Evolutionary conservation across 2,113 vertebrate species (phyloP), one percentile per base, ranked within the genome.

Genomic region (Paramormyrops kingsleyae): DNA sequence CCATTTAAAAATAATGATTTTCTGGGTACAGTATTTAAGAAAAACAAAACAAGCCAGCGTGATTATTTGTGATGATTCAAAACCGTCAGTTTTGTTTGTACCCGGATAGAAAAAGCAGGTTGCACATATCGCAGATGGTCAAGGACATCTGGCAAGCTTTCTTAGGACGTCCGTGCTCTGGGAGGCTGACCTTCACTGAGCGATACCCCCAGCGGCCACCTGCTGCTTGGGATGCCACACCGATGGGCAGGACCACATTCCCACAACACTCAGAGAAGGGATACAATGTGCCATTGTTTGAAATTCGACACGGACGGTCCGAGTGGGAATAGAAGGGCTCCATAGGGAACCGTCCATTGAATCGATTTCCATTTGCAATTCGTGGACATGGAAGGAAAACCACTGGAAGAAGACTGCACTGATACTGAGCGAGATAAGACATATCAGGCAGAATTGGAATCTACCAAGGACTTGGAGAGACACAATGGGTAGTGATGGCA

Each of bases 291-390:
- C 42, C 21, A 7, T 49, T 62, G 27, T 15, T 17, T 4, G 12
- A 46, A 35, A 17, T 85, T 50, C 13, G 15, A 46, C 50, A 39
- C 0, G n/a, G 85, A 35, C 31, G 77, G 52, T 31, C 52, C 24
- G 13, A 42, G 8, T 19, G 80, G 24, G 50, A 42, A 24, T 19
- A 24, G 6, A 27, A 83, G 19, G 39, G 74, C 35, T 4, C 31
- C 17, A 39, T 27, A 62, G 52, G 19, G 52, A 19, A 46, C 39
- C n/a, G 6, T 59, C 35, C 50, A 21, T 44, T n/a, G 42, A 59
- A 62, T 89, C 88, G 47, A 62, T 89, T 89, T 85, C 66, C 80
- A 85, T 89, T 52, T 49, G 21, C 35, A 10, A 42, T 89, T 39
- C 52, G 12, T 31, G 77, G 52, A 62, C 13, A 31, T 15, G 39